Evolutionary conservation across 37 sponge, comb jelly and placozoan species (phyloP), one percentile per base, ranked within the genome.

Genomic region (Petrosia ficiformis): DNA sequence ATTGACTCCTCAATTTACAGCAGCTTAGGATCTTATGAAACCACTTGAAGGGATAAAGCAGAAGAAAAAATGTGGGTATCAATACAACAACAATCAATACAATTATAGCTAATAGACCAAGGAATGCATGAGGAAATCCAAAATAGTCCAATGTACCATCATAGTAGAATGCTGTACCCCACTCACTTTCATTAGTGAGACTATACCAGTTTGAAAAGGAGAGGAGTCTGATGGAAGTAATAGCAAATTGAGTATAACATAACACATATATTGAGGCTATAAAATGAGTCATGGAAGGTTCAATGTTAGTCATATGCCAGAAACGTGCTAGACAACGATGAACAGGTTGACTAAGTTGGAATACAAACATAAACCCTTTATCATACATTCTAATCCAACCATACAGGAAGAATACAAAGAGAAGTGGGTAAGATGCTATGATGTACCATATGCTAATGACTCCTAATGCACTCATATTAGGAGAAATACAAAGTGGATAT

Each of bases 221-320:
- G 0, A 77, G 52, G 21, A 77, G 25, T 25, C 28, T 65, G 29
- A 65, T 24, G 6, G 77, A 64, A n/a, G 42, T 39, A 21, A 22
- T 19, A 14, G 6, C 10, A 11, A 77, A n/a, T 19, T 40, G 60
- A 5, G 6, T 66, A 40, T 42, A 66, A 2, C 67, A 64, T 21
- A 77, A 64, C 2, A 77, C 25, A 19, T 66, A 4, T 24, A 77
- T 29, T 38, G 66, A 44, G 22, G 77, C 77, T 66, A 64, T 44
- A 24, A 67, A 34, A 25, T 65, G 36, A n/a, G 42, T 40, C 43
- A 65, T 32, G 24, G 77, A 77, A 6, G 26, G 19, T 3, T 42
- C 6, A 30, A 65, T 24, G 67, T 38, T 34, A 39, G 22, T 31
- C 1, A 22, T 56, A 1, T 52, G 31, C 33, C 56, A 19, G 16